Conservation (phyloP, 92 coral and sea anemone genomes). For the Palythoa grandiflora region DNA sequence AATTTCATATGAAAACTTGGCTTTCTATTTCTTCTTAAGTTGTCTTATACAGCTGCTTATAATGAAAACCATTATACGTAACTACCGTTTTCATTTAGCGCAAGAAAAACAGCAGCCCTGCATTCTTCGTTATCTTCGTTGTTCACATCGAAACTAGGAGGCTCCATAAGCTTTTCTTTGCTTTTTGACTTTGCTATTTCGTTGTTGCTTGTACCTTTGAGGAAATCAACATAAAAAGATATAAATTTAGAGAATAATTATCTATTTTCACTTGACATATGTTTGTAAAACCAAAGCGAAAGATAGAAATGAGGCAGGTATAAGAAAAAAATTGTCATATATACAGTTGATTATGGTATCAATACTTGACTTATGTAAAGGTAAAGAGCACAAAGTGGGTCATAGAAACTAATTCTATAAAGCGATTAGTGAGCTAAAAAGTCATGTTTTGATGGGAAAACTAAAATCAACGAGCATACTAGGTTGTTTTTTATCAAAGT, state of each 20-base stretch:
- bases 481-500: no score
- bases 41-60: background rate
- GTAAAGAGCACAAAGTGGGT: no score
- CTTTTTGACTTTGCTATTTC: background rate
- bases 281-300: background rate
- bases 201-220: background rate
- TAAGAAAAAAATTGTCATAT: background rate
- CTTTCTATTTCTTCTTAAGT: background rate
- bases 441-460: no score
- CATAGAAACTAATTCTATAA: no score
- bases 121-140: background rate
- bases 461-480: no score
- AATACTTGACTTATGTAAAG: no score
- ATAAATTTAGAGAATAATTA: background rate
- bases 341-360: no score
- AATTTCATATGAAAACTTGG: no score
- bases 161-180: slow-evolving; percentile 6
- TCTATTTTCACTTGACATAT: no score
- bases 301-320: background rate
- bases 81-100: slow-evolving; percentile 48
- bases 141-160: slow-evolving; percentile 1
- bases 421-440: no score
- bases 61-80: background rate
- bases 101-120: slow-evolving; percentile 22
- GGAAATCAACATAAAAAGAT: background rate